Evolutionary conservation across 2,888 invertebrate genomes (phyloP).

Genomic region (Hymenopus coronatus): DNA sequence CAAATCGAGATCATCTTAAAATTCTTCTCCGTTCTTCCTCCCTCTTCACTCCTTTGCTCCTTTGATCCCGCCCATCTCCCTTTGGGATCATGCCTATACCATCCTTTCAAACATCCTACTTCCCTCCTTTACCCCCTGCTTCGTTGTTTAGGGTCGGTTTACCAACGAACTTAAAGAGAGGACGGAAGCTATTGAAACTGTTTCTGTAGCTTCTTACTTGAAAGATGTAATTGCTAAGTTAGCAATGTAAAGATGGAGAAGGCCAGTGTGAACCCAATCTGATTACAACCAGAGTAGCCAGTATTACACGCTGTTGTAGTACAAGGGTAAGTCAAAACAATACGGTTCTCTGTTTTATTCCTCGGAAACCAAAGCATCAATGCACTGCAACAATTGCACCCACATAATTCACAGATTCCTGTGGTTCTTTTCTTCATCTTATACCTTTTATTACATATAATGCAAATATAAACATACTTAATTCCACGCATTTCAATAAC

Average conservation of each 20-base stretch:
- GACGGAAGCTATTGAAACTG: conserved; percentile 4
- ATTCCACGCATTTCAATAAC: too few relatives aligned
- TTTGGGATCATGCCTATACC: background rate
- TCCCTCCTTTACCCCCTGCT: conserved; percentile 11
- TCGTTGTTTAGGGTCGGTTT: conserved; percentile 29
- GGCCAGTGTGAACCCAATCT: background rate
- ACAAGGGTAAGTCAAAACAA: too few relatives aligned
- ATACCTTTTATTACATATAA: too few relatives aligned
- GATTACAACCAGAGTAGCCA: background rate
- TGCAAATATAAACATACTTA: too few relatives aligned
- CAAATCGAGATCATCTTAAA: conserved; percentile 18
- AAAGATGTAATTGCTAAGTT: background rate
- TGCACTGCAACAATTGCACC: too few relatives aligned
- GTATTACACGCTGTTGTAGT: background rate
- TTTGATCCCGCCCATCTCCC: background rate
- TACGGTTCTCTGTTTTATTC: too few relatives aligned
- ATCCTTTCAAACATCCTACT: background rate
- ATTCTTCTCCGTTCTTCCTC: background rate
- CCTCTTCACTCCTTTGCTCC: background rate
- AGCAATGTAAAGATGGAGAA: background rate
- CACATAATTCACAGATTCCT: too few relatives aligned
- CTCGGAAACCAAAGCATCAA: too few relatives aligned
- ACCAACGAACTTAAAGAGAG: conserved; percentile 27
- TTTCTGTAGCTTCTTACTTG: background rate
- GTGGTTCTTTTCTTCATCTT: too few relatives aligned